These are phyloP conservation scores for Numida meleagris DNA, from an alignment of 2,113 vertebrate species.

Conservation along the genomic window DNA sequence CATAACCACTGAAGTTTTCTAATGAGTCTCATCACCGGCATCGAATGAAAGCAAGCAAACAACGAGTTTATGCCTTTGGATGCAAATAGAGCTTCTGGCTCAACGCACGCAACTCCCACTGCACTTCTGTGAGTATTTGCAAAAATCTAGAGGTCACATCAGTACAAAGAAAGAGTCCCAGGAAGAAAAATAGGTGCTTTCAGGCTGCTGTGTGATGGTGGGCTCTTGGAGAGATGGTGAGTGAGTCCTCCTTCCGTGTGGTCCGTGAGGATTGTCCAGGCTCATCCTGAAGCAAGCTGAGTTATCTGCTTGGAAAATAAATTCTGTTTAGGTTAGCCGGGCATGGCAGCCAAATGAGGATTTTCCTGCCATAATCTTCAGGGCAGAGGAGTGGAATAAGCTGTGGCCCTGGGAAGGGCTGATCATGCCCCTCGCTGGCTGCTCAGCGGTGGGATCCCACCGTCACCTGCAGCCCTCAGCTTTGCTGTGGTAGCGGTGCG, in stretches of 20 bases:
- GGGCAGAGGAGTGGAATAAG: neutral
- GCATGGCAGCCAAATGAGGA: neutral
- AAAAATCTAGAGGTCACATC: neutral
- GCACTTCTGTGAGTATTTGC: neutral
- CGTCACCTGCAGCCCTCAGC: neutral
- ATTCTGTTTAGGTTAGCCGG: neutral
- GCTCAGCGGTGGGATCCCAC: rapidly evolving
- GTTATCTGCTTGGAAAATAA: neutral
- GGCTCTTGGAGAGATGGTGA: neutral
- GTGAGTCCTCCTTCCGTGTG: neutral
- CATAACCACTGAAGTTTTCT: neutral
- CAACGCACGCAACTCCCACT: neutral
- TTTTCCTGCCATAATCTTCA: neutral
- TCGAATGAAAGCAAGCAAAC: neutral
- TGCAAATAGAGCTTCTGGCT: neutral
- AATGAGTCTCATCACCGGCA: neutral
- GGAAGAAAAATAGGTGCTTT: neutral
- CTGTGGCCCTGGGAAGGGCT: rapidly evolving
- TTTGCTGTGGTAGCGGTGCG: neutral
- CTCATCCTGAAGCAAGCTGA: neutral
- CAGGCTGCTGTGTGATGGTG: neutral
- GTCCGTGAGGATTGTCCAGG: neutral
- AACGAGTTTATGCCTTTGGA: neutral
- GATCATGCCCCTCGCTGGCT: neutral
- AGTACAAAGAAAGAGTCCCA: neutral